These are phyloP conservation scores for Zaprionus vittiger DNA, from an alignment of 1,140 invertebrate genomes.

Conservation along the genomic window DNA sequence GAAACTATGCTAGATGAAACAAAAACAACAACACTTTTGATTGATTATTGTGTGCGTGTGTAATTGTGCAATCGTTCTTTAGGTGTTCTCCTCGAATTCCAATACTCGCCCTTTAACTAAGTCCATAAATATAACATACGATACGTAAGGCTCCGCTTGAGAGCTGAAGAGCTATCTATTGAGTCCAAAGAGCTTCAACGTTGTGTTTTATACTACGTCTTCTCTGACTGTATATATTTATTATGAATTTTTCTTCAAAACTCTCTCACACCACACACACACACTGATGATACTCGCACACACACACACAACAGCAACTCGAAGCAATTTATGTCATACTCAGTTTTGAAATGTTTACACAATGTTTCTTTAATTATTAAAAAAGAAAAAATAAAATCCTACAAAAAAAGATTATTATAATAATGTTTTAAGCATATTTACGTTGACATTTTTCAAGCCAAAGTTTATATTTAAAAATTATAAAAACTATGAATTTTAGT, in stretches of 20 bases:
- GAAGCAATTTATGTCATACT: constrained; percentile 68
- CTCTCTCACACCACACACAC: constrained; percentile 38
- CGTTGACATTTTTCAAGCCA: constrained; percentile 82
- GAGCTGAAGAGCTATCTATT: constrained; percentile 24
- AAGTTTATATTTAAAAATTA: constrained; percentile 75
- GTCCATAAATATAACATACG: constrained; percentile 1
- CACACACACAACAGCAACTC: constrained; percentile 50
- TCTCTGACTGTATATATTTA: constrained; percentile 72
- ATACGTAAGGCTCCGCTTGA: constrained; percentile 7
- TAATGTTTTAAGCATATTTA: constrained; percentile 59
- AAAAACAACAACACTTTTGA: constrained; percentile 34
- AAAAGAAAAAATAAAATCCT: constrained; percentile 6
- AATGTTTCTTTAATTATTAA: constrained; percentile 48
- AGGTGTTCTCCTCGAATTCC: constrained; percentile 64
- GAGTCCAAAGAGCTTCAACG: constrained; percentile 64
- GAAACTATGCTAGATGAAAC: constrained; percentile 35
- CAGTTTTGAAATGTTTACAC: constrained; percentile 44
- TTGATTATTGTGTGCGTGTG: constrained; percentile 58
- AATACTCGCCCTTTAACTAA: constrained; percentile 17
- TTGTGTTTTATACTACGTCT: constrained; percentile 39
- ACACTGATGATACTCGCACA: constrained; percentile 44
- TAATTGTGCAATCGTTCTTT: constrained; percentile 73
- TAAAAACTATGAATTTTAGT: constrained; percentile 66
- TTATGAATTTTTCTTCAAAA: constrained; percentile 49
- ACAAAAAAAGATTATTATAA: constrained; percentile 45